These are phyloP conservation scores for Pseudonaja textilis DNA, from an alignment of 2,113 vertebrate species.

Conservation along the genomic window DNA sequence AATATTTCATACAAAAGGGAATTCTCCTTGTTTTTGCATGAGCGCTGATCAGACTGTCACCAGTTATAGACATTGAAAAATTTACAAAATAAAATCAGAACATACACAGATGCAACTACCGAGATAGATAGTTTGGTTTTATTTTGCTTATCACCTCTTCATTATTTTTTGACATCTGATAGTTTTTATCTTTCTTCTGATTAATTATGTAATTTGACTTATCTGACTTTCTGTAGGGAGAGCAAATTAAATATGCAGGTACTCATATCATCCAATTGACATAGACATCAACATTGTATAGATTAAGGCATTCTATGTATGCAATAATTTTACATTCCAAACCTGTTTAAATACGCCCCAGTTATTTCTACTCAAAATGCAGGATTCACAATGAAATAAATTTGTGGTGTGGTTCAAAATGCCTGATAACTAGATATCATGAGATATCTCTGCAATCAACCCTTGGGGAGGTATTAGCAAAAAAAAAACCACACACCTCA, in stretches of 20 bases:
- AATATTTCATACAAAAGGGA: conserved; percentile 26
- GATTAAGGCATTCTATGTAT: conserved; percentile 1
- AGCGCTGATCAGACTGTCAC: not conserved
- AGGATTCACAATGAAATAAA: conserved; percentile 16
- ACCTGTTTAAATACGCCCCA: conserved; percentile 12
- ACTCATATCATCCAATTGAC: not conserved
- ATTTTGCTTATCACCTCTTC: conserved; percentile 16
- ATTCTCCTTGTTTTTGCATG: conserved; percentile 30
- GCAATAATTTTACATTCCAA: not conserved
- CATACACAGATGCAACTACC: not conserved
- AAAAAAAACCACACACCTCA: not conserved
- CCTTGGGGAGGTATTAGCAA: conserved; percentile 30
- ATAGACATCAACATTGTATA: not conserved
- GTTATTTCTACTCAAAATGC: conserved; percentile 49
- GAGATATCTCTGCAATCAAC: conserved; percentile 27
- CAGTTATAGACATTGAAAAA: conserved; percentile 34
- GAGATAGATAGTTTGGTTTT: not conserved
- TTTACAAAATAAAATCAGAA: conserved; percentile 32
- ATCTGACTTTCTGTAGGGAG: conserved; percentile 33
- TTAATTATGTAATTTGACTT: conserved; percentile 13
- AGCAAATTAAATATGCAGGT: conserved; percentile 36
- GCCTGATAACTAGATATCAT: conserved; percentile 9
- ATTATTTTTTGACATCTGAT: conserved; percentile 46
- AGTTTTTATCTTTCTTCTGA: conserved; percentile 28
- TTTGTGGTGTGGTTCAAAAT: conserved; percentile 9